Percentiles rank a stretch among this genome's conserved stretches.
phyloP scores from a whole-genome alignment of 2,888 invertebrate species.

The Pollenia angustigena region DNA sequence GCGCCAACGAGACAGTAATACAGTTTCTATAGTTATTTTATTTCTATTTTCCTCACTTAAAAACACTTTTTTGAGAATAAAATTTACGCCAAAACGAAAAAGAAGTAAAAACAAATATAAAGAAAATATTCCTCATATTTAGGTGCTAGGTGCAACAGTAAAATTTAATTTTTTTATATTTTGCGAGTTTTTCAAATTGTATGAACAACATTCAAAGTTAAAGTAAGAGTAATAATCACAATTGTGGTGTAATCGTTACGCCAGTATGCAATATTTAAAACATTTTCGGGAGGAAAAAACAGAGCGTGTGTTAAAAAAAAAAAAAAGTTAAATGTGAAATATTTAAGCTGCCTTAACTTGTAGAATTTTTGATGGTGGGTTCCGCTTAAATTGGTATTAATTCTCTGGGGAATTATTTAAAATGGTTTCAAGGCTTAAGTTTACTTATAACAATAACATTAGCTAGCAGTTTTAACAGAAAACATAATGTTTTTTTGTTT shows the following conservation, averaged over 20 bases:
- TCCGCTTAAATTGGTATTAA: slow-evolving; percentile 24
- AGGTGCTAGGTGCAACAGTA: not conserved
- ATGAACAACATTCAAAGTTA: not conserved
- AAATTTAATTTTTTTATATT: not conserved
- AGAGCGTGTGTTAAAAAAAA: not conserved
- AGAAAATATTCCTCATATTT: not conserved
- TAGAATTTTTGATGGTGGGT: not conserved
- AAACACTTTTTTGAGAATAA: not conserved
- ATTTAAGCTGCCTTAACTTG: slow-evolving; percentile 26
- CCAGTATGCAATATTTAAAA: not conserved
- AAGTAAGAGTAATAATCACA: slow-evolving; percentile 3
- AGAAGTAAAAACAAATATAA: not conserved
- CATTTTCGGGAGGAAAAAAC: not conserved
- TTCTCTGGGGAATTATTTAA: slow-evolving; percentile 55
- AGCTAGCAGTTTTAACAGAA: not conserved
- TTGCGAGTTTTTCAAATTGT: not conserved
- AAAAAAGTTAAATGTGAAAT: not conserved
- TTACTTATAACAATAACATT: slow-evolving; percentile 37
- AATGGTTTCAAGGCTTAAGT: slow-evolving; percentile 53
- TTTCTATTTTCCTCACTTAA: too few relatives aligned
- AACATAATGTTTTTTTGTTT: not conserved
- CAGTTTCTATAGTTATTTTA: too few relatives aligned
- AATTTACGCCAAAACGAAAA: not conserved
- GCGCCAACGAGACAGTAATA: too few relatives aligned
- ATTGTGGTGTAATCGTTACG: not conserved